phyloP scores from a whole-genome alignment of 2,113 vertebrate species.

The Formicarius rufipectus region DNA sequence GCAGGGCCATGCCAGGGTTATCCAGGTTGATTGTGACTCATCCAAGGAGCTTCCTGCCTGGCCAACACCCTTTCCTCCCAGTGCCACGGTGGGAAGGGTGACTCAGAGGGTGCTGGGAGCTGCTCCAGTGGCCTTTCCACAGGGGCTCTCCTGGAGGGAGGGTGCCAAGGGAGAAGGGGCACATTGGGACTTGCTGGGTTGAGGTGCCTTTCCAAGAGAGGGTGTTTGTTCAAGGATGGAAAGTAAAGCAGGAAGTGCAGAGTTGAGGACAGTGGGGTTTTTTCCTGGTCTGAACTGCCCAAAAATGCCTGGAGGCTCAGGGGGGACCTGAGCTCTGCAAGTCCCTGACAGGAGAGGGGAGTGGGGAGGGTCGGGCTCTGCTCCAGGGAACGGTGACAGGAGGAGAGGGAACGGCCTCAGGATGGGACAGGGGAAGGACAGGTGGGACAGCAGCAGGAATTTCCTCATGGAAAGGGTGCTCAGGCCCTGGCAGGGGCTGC shows the following conservation, averaged over 20 bases:
- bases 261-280: neutral
- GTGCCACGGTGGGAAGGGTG: neutral
- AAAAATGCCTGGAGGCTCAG: neutral
- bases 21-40: conserved; percentile 41
- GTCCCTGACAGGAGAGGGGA: neutral
- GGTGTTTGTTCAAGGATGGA: neutral
- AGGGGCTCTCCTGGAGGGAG: neutral
- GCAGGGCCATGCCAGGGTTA: conserved; percentile 20
- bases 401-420: neutral
- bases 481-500: neutral
- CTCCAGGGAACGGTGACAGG: neutral
- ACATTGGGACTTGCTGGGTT: neutral
- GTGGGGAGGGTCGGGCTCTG: neutral
- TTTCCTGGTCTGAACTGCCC: neutral
- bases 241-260: neutral
- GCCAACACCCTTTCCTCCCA: neutral
- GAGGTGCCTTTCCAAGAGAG: neutral
- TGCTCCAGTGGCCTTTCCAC: neutral
- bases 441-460: neutral
- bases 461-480: neutral
- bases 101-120: neutral
- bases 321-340: neutral
- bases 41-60: neutral
- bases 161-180: neutral
- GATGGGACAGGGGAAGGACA: neutral